phyloP scores from a whole-genome alignment of 1,140 invertebrate genomes.

The Hyphantria cunea region DNA sequence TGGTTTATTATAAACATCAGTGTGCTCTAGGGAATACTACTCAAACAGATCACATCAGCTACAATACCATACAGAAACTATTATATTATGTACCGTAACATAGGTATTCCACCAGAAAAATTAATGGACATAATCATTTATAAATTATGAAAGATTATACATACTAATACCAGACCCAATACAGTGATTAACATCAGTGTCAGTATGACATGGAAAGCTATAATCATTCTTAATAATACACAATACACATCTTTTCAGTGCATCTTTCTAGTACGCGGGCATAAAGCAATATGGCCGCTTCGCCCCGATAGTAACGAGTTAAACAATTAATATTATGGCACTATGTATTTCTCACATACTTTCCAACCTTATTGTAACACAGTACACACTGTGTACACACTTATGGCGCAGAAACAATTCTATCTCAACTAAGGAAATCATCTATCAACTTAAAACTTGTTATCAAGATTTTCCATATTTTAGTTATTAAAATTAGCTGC shows the following conservation, averaged over 20 bases:
- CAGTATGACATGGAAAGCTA: background rate
- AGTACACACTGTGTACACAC: no score
- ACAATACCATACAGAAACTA: no score
- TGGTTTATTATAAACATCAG: no score
- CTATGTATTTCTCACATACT: conserved; percentile 60
- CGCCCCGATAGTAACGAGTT: conserved; percentile 29
- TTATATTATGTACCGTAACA: background rate
- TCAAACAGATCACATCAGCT: no score
- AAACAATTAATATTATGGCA: conserved; percentile 67
- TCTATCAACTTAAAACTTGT: conserved; percentile 22
- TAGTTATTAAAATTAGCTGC: background rate
- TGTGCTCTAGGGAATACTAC: no score
- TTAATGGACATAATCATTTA: background rate
- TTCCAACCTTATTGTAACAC: conserved; percentile 66
- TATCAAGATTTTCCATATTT: conserved; percentile 26
- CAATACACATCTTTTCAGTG: conserved; percentile 16
- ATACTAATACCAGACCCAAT: background rate
- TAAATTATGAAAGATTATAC: background rate
- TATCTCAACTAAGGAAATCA: conserved; percentile 42
- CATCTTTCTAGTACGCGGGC: conserved; percentile 26
- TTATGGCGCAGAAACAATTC: conserved; percentile 61
- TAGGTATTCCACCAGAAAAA: background rate
- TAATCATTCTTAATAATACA: conserved; percentile 6
- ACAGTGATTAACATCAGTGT: background rate
- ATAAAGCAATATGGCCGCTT: conserved; percentile 16